A percentile compares a stretch with the other conserved stretches of the same genome.
Conservation (phyloP, 2,888 invertebrate genomes). For the Nysson spinosus region DNA sequence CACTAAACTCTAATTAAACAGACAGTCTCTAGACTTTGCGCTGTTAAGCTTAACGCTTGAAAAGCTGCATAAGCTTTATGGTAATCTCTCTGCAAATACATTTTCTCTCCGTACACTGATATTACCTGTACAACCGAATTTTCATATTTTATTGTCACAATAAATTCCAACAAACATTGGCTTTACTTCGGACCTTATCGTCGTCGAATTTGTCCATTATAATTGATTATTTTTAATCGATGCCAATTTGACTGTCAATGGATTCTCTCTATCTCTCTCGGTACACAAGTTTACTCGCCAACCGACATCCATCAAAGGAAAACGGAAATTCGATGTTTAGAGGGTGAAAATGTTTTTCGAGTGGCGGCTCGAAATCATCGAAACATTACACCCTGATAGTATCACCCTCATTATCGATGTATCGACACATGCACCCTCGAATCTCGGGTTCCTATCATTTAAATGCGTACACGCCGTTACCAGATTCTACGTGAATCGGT, state of each 20-base stretch:
- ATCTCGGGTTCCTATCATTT: constrained; percentile 21
- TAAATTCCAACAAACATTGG: too few relatives aligned
- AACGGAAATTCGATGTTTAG: background rate
- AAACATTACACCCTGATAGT: background rate
- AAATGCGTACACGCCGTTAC: constrained; percentile 44
- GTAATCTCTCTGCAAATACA: too few relatives aligned
- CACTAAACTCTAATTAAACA: constrained; percentile 35
- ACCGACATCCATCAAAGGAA: constrained; percentile 23
- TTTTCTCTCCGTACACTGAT: too few relatives aligned
- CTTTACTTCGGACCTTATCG: too few relatives aligned
- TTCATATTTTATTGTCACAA: too few relatives aligned
- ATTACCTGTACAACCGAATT: too few relatives aligned
- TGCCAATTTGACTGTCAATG: background rate
- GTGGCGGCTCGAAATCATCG: background rate
- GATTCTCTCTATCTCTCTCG: background rate
- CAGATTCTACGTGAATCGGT: background rate
- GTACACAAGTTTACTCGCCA: background rate
- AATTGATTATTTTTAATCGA: background rate
- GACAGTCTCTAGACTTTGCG: too few relatives aligned
- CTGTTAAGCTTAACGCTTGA: too few relatives aligned
- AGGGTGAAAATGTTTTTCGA: constrained; percentile 31
- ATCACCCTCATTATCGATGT: constrained; percentile 46
- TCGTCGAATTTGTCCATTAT: too few relatives aligned
- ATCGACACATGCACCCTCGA: constrained; percentile 29
- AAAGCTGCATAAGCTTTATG: too few relatives aligned